These are phyloP conservation scores for Idaea dimidiata DNA, from an alignment of 2,888 invertebrate genomes.

Conservation along the genomic window DNA sequence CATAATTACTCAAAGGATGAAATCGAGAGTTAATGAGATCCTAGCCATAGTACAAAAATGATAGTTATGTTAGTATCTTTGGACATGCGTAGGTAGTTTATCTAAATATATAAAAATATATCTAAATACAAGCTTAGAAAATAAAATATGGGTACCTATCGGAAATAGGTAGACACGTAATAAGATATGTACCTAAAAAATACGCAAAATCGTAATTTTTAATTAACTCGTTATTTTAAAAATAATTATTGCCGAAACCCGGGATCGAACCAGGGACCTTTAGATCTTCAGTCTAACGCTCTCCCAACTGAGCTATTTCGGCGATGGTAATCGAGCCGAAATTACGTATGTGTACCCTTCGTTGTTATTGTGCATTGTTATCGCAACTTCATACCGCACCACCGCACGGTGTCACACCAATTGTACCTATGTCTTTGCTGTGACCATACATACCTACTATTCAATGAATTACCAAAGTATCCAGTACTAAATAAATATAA, in stretches of 20 bases:
- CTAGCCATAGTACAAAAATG: neutral
- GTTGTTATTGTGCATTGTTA: neutral
- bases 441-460: too few relatives aligned
- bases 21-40: neutral
- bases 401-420: too few relatives aligned
- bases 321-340: conserved; percentile 32
- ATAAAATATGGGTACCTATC: too few relatives aligned
- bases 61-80: neutral
- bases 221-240: neutral
- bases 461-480: too few relatives aligned
- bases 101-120: too few relatives aligned
- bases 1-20: neutral
- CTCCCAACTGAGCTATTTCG: conserved; percentile 82
- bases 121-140: too few relatives aligned
- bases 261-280: conserved; percentile 84
- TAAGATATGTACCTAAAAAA: too few relatives aligned
- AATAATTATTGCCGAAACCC: conserved; percentile 69
- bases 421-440: too few relatives aligned
- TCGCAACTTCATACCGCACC: neutral
- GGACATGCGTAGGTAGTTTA: too few relatives aligned
- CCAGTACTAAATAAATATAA: too few relatives aligned
- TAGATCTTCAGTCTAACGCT: conserved; percentile 83
- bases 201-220: too few relatives aligned
- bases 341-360: conserved; percentile 4
- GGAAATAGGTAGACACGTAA: too few relatives aligned